Evolutionary conservation across 2,888 invertebrate species (phyloP).

Genomic region (Thymelicus acteon): DNA sequence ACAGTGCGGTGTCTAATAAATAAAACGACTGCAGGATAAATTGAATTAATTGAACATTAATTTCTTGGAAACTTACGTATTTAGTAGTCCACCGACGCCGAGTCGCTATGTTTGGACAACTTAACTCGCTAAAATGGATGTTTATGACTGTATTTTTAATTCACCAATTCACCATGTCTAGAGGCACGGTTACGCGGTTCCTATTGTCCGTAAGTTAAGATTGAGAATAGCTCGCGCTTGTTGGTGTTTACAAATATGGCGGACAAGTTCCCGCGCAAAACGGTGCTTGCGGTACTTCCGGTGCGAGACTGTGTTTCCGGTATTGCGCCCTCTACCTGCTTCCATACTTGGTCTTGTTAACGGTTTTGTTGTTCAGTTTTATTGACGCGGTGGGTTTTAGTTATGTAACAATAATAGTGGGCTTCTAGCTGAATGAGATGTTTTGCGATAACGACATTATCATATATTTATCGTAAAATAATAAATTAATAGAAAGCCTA

Average conservation of each 20-base stretch:
- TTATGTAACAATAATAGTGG: neutral
- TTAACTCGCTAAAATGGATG: constrained; percentile 2
- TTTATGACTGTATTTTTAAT: constrained; percentile 9
- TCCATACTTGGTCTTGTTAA: constrained; percentile 26
- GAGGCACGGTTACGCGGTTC: neutral
- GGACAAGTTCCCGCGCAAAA: constrained; percentile 43
- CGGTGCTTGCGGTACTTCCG: constrained; percentile 36
- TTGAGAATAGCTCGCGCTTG: neutral
- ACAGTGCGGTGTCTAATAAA: constrained; percentile 26
- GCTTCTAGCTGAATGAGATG: too few species aligned
- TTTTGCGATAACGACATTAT: too few species aligned
- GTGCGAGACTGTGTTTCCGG: constrained; percentile 43
- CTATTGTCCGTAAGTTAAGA: constrained; percentile 1
- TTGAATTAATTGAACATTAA: constrained; percentile 24
- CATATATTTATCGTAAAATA: too few species aligned
- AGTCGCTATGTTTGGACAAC: constrained; percentile 20
- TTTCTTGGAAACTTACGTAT: constrained; percentile 25
- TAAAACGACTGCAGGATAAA: constrained; percentile 22
- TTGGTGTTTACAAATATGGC: constrained; percentile 43
- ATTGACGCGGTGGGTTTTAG: neutral
- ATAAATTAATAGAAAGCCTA: too few species aligned
- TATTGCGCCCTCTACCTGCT: constrained; percentile 28
- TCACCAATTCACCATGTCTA: neutral
- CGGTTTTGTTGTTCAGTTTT: constrained; percentile 24
- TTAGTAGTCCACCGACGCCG: constrained; percentile 31